Evolutionary conservation across 2,797 vertebrate genomes (phyloP).

Genomic region (Enteromius argenteus): DNA sequence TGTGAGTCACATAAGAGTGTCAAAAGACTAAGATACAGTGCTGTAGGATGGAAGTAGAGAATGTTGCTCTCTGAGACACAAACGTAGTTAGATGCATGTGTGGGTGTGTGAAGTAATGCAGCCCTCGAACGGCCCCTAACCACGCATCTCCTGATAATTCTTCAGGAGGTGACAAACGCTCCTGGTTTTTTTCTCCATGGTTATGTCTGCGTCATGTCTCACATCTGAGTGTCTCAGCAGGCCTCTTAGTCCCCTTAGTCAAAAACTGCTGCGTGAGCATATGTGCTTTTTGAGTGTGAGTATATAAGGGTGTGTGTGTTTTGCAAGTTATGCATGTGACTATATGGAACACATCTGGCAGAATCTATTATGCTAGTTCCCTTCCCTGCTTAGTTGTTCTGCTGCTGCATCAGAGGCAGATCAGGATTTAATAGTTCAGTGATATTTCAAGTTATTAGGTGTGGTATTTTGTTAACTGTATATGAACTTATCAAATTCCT

Average conservation of each 20-base stretch:
- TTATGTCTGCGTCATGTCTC: neutral
- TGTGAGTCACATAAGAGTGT: constrained; percentile 40
- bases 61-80: constrained; percentile 2
- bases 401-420: neutral
- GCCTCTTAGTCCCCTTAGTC: neutral
- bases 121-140: neutral
- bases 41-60: constrained; percentile 20
- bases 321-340: neutral
- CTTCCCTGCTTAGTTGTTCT: constrained; percentile 1
- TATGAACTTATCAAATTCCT: neutral
- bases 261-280: constrained; percentile 15
- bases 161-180: constrained; percentile 17
- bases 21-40: constrained; percentile 22
- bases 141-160: neutral
- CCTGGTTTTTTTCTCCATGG: neutral
- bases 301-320: constrained; percentile 16
- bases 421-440: neutral
- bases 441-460: constrained; percentile 5
- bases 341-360: constrained; percentile 8
- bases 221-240: neutral
- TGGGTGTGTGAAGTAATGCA: constrained; percentile 32
- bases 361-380: neutral
- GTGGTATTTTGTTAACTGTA: constrained; percentile 1
- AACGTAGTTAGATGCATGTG: constrained; percentile 12
- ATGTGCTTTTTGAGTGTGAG: constrained; percentile 1